phyloP scores from a whole-genome alignment of 1,140 invertebrate species.

The Sycophila sp. region DNA sequence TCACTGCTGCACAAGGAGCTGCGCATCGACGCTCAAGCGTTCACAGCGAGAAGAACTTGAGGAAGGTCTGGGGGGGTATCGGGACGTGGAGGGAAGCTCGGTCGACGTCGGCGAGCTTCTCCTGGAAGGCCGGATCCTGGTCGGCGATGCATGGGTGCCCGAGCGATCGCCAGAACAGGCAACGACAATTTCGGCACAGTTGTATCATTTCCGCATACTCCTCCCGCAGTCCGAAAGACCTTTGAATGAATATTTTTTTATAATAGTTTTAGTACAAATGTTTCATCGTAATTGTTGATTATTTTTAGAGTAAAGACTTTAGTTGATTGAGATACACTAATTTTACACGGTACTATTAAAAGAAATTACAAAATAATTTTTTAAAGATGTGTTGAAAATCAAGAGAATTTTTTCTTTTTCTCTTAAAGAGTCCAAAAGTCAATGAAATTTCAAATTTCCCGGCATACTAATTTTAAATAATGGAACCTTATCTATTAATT shows the following conservation, averaged over 20 bases:
- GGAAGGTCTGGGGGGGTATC: conserved; percentile 86
- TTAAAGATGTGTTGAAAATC: too few species aligned
- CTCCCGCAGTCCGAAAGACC: conserved; percentile 89
- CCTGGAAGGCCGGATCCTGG: conserved; percentile 81
- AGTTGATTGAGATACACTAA: too few species aligned
- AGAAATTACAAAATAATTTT: too few species aligned
- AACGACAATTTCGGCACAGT: conserved; percentile 93
- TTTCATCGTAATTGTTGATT: too few species aligned
- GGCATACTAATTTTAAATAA: too few species aligned
- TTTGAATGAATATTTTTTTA: conserved; percentile 58
- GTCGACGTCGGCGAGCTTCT: conserved; percentile 80
- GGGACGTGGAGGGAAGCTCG: conserved; percentile 83
- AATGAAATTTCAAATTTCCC: too few species aligned
- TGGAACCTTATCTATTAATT: too few species aligned
- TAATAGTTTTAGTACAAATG: conserved; percentile 20
- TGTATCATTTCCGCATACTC: conserved; percentile 96
- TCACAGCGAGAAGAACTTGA: conserved; percentile 90
- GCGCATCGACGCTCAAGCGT: neutral
- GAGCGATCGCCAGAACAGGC: conserved; percentile 94
- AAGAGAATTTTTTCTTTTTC: neutral
- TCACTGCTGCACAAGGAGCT: neutral
- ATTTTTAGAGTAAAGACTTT: too few species aligned
- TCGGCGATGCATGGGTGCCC: conserved; percentile 91
- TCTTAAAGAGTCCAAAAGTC: too few species aligned
- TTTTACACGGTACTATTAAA: too few species aligned